phyloP scores from a whole-genome alignment of 2,797 vertebrate species.

The Hippopotamyrus pictus region DNA sequence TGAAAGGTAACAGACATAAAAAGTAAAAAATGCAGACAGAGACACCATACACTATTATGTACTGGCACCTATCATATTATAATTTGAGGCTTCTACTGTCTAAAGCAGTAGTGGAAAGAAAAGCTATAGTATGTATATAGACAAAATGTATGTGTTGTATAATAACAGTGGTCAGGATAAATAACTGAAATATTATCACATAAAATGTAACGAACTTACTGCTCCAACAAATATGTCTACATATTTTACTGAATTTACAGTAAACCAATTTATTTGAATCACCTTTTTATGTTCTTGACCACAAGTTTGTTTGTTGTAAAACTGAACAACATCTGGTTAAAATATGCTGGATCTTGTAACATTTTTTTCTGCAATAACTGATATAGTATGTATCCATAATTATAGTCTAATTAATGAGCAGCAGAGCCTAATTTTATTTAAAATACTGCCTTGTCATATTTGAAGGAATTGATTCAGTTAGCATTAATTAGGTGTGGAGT shows the following conservation, averaged over 20 bases:
- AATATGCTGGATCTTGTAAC: neutral
- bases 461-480: constrained; percentile 33
- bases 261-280: constrained; percentile 24
- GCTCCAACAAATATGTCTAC: neutral
- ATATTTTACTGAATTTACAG: neutral
- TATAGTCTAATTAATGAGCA: neutral
- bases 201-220: neutral
- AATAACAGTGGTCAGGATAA: neutral
- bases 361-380: neutral
- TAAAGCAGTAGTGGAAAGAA: neutral
- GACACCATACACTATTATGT: neutral
- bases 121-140: neutral
- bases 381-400: neutral
- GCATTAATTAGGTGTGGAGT: constrained; percentile 32
- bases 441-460: neutral
- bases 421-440: neutral
- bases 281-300: too few relatives aligned
- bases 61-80: neutral
- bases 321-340: neutral
- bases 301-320: neutral
- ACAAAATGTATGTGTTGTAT: neutral
- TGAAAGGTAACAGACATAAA: neutral
- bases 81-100: neutral
- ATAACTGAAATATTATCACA: neutral
- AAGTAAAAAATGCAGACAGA: neutral